Base-by-base conservation (phyloP, 1,140 invertebrate species). In the Leptopilina clavipes region DNA sequence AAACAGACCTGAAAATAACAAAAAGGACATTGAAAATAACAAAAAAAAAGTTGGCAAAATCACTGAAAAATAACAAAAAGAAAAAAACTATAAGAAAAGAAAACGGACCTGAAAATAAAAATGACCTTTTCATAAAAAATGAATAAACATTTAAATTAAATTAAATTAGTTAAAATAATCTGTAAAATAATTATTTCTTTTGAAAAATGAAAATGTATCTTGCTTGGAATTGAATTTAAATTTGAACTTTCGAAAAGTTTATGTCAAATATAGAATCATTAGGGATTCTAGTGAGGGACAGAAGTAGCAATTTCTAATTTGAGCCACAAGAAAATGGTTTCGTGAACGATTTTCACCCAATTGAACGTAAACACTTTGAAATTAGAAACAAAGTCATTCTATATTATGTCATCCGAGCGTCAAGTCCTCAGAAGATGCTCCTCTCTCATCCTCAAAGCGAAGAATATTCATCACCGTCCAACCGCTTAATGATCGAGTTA, bases 271-370 rank as follows among this genome's bases (percentile, higher is more conserved):
- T 65, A 65, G 25, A 25, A 31, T 22, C 25, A 37, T 65, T n/a
- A 19, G 52, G 59, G 12, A 31, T 65, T 31, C 59, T 65, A 31
- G 22, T 37, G 8, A 31, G 22, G 3, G 19, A 31, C 59, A 31
- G 59, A 80, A 78, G 71, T 73, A 79, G 71, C 79, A 76, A 81
- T 74, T 86, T 88, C 88, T 89, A 90, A 89, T 88, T 90, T 85
- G 72, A 84, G 84, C 1, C 25, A 31, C 87, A 89, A 88, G 88
- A 89, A 88, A 90, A 88, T 82, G 59, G 85, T 84, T 79, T 77
- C 80, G 80, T 78, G 79, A 83, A 80, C 79, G 78, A 85, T 86
- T 88, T 88, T 85, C 82, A 80, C 82, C 85, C 83, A 83, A 85
- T 81, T 80, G 82, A 82, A 85, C 82, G 82, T 76, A 79, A 76